Conservation (phyloP, 2,797 vertebrate species). For the Macropus fuliginosus region DNA sequence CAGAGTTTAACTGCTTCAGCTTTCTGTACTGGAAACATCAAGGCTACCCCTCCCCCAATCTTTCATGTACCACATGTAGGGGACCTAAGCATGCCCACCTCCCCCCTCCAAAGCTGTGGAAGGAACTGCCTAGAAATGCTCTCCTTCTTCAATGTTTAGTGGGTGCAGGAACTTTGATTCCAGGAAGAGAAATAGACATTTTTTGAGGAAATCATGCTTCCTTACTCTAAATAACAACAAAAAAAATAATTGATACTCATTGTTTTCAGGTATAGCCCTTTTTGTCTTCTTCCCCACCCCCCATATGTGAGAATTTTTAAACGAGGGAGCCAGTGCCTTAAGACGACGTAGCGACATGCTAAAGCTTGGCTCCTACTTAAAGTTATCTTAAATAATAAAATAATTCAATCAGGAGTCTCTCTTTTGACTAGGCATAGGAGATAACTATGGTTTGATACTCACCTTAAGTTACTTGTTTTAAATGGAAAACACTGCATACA, state of each 20-base stretch:
- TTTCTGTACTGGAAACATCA: neutral
- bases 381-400: neutral
- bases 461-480: neutral
- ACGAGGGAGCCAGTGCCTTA: conserved; percentile 15
- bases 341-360: neutral
- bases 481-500: neutral
- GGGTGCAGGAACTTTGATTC: neutral
- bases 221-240: conserved; percentile 1
- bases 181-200: neutral
- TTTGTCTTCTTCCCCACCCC: neutral
- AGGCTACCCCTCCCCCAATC: neutral
- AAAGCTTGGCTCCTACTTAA: neutral
- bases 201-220: neutral
- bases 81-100: neutral
- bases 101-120: neutral
- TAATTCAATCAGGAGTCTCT: neutral
- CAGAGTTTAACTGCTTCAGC: neutral
- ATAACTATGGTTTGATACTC: neutral
- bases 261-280: neutral
- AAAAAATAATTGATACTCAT: neutral
- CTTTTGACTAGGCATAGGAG: neutral
- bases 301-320: neutral
- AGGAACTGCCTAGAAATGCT: neutral
- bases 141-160: neutral
- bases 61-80: rapidly evolving